Base-by-base conservation (phyloP, 2,888 invertebrate genomes). In the Perizoma affinitatum region DNA sequence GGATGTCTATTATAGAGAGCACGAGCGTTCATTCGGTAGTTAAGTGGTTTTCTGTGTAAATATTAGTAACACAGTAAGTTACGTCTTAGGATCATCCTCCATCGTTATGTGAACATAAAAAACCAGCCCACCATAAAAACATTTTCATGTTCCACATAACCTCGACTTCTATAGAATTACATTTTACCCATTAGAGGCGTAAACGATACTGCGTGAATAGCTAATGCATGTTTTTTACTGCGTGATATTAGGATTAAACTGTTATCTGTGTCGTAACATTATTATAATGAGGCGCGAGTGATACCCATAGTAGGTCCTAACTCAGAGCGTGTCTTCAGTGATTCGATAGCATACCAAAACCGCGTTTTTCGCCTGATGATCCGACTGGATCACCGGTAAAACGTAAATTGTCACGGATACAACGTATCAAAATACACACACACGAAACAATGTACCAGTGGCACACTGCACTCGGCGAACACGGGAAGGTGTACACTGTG, bases 161-260 rank as follows among this genome's bases (percentile, higher is more conserved):
- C 82, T 84, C 83, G 83, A 78, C 74, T 78, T 79, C 74, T 71
- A 75, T 74, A 67, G 72, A 75, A 79, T 76, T 76, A 75, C 54
- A 75, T 78, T 81, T 74, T 78, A 78, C 74, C 79, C 73, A 76
- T 75, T 63, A 75, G 69, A 70, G 72, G 71, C 59, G 65, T 74
- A 68, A 70, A 67, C 61, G 73, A 78, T 75, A 67, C 73, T 75
- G 72, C 75, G 76, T 73, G 78, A 80, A 82, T 79, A 82, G 83
- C 82, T 89, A 89, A 89, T 87, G 84, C 83, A 82, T 88, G 86
- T 86, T 83, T 87, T 87, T 83, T 76, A 82, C 83, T 80, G 76
- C 80, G 82, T 86, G 86, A 87, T 88, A 84, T 86, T 82, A 74
- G 84, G 86, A 90, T 90, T 88, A 90, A 83, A 81, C 76, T 84